phyloP scores from a whole-genome alignment of 2,888 invertebrate genomes.

The Glomeris marginata region DNA sequence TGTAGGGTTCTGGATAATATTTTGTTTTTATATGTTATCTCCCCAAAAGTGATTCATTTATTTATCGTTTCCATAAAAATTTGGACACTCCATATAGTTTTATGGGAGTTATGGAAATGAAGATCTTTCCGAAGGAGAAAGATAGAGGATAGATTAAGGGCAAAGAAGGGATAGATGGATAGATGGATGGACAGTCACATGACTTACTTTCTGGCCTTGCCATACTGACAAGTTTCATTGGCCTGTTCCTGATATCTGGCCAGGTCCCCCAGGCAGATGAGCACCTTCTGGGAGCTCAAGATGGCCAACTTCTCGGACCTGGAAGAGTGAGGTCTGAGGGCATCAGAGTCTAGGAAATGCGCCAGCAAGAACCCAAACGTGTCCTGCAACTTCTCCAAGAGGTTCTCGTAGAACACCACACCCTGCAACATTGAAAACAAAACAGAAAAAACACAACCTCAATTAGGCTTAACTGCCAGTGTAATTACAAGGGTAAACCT shows the following conservation, averaged over 20 bases:
- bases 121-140: too few species aligned
- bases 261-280: conserved; percentile 81
- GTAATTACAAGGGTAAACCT: too few species aligned
- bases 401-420: conserved; percentile 55
- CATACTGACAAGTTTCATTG: conserved; percentile 63
- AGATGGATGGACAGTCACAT: too few species aligned
- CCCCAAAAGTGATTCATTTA: too few species aligned
- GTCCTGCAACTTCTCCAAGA: conserved; percentile 55
- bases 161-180: too few species aligned
- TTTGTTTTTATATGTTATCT: too few species aligned
- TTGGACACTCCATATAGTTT: too few species aligned
- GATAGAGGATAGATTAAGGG: too few species aligned
- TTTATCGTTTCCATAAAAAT: too few species aligned
- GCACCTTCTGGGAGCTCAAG: conserved; percentile 71
- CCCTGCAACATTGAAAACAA: conserved; percentile 32
- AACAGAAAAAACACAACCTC: background rate
- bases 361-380: conserved; percentile 54
- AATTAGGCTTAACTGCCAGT: background rate
- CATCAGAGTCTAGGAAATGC: conserved; percentile 26
- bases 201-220: conserved; percentile 49
- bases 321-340: conserved; percentile 30
- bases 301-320: conserved; percentile 57
- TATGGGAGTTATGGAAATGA: too few species aligned
- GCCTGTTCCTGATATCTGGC: conserved; percentile 77
- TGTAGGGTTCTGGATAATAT: too few species aligned